Base-by-base conservation (phyloP, 2,113 vertebrate species). In the Mungos mungo region DNA sequence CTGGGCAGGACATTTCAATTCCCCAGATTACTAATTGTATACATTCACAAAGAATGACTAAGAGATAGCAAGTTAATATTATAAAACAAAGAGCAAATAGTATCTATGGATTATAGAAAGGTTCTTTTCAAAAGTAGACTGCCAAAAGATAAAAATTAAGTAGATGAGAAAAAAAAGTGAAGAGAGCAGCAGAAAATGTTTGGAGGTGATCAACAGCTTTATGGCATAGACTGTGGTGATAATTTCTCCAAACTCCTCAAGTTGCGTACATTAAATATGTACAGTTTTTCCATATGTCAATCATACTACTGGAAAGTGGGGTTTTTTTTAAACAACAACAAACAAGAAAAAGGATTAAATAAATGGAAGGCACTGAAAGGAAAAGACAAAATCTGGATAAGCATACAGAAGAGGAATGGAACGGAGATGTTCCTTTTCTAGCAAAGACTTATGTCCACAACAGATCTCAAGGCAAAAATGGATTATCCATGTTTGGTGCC, bases 111-210 rank as follows among this genome's bases (percentile, higher is more conserved):
- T 50, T 23, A 60, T 11, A 90, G 21, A 88, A 57, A 69, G 31
- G 7, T 77, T 69, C 69, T 88, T 87, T 74, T 71, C 21, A 93
- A 80, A 88, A 25, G 31, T 3, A 84, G 52, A 79, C 52, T 31
- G 45, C n/a, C 88, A 93, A 47, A 54, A 86, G n/a, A 33, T 63
- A 76, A 92, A 50, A 96, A 82, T 90, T 52, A 82, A 88, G 65
- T n/a, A 52, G 29, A 47, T 33, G 27, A 10, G 81, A 86, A 85
- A 77, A 27, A 68, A 31, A 63, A 41, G 19, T 45, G 57, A 76
- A 84, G 60, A 84, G 19, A 35, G 60, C 15, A 47, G 38, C 29
- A 69, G 16, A 54, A 95, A 85, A 19, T 38, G 60, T 77, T 90
- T 77, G 31, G 31, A 60, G 31, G 80, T 60, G 71, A 33, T 69